These are phyloP conservation scores for Sisyra terminalis DNA, from an alignment of 2,888 invertebrate genomes.

Conservation along the genomic window DNA sequence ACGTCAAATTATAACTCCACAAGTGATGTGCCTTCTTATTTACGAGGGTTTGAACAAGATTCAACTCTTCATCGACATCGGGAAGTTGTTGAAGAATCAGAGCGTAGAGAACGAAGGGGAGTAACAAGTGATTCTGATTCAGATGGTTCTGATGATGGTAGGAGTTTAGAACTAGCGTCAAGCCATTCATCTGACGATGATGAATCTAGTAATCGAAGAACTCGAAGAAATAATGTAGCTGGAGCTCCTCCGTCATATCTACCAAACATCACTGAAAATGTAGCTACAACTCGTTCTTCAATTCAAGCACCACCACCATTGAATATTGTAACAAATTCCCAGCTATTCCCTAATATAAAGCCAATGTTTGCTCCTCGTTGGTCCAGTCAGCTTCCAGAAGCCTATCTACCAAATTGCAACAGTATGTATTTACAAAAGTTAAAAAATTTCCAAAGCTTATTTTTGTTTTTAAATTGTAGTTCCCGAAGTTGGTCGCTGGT, in stretches of 20 bases:
- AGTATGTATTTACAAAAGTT: conserved; percentile 18
- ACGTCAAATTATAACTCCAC: conserved; percentile 77
- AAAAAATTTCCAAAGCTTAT: not conserved
- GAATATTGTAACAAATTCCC: conserved; percentile 46
- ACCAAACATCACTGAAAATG: conserved; percentile 42
- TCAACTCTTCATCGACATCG: conserved; percentile 34
- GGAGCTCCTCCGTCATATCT: conserved; percentile 26
- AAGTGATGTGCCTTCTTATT: conserved; percentile 58
- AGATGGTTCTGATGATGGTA: conserved; percentile 54
- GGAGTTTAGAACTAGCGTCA: conserved; percentile 80
- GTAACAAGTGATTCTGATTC: conserved; percentile 58
- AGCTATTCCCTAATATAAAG: conserved; percentile 46
- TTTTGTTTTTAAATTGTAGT: conserved; percentile 15
- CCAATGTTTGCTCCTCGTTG: conserved; percentile 48
- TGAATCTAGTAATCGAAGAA: conserved; percentile 35
- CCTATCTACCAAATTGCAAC: conserved; percentile 36
- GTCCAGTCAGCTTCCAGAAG: conserved; percentile 50
- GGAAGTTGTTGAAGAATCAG: conserved; percentile 23
- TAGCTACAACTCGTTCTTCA: conserved; percentile 16
- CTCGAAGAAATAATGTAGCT: conserved; percentile 17
- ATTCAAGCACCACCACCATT: conserved; percentile 40
- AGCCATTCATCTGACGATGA: conserved; percentile 92
- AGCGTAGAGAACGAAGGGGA: conserved; percentile 23
- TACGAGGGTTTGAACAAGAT: conserved; percentile 45
- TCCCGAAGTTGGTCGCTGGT: conserved; percentile 47